Conservation (phyloP, 2,113 vertebrate species). For the Pseudonaja textilis region DNA sequence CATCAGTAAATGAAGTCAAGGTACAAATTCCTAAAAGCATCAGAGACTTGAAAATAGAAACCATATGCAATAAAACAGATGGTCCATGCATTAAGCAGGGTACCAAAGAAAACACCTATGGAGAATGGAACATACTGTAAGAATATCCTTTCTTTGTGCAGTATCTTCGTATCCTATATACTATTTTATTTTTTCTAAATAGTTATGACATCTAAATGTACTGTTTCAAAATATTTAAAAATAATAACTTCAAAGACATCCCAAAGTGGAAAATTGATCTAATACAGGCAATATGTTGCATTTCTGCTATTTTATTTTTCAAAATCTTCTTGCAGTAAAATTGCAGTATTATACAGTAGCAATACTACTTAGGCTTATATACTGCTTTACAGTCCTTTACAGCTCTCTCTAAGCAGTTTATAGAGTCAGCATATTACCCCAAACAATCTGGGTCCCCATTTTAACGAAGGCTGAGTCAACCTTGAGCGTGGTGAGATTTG, state of each 20-base stretch:
- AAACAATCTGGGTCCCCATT: too few species aligned
- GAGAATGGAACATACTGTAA: slow-evolving; percentile 28
- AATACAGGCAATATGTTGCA: slow-evolving; percentile 13
- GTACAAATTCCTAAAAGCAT: slow-evolving; percentile 67
- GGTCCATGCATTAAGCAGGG: slow-evolving; percentile 53
- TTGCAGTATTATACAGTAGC: background rate
- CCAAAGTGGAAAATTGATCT: slow-evolving; percentile 21
- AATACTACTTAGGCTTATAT: too few species aligned
- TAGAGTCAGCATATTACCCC: too few species aligned
- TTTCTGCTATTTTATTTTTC: slow-evolving; percentile 40
- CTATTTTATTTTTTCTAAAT: slow-evolving; percentile 15
- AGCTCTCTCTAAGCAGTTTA: too few species aligned
- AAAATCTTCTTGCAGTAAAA: slow-evolving; percentile 29
- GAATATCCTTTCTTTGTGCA: slow-evolving; percentile 9
- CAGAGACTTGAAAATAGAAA: slow-evolving; percentile 65
- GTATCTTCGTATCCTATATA: slow-evolving; percentile 17
- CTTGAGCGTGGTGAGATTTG: too few species aligned
- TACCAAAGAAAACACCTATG: slow-evolving; percentile 20
- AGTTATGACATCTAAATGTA: background rate
- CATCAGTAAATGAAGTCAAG: slow-evolving; percentile 54
- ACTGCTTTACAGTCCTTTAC: too few species aligned
- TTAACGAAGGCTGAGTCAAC: too few species aligned
- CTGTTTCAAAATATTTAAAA: slow-evolving; percentile 24
- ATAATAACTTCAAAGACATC: slow-evolving; percentile 21
- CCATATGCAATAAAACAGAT: slow-evolving; percentile 53